Conservation (phyloP, 2,113 vertebrate species). For the Oncorhynchus keta region DNA sequence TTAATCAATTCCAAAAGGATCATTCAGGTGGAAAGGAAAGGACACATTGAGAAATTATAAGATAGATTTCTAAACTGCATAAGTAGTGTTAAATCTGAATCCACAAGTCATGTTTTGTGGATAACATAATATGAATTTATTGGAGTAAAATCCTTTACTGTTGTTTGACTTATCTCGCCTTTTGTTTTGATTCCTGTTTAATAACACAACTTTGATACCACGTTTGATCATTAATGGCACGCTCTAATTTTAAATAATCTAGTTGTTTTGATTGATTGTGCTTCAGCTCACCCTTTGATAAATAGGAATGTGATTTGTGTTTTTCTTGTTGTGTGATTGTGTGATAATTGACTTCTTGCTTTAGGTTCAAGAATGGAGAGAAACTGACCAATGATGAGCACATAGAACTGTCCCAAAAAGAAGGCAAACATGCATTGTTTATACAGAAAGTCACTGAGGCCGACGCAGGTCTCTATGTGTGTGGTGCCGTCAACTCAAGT, state of each 20-base stretch:
- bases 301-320: neutral
- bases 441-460: conserved; percentile 76
- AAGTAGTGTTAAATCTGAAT: neutral
- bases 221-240: neutral
- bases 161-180: neutral
- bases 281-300: conserved; percentile 4
- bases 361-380: conserved; percentile 86
- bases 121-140: neutral
- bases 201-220: neutral
- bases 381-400: conserved; percentile 77
- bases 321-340: conserved; percentile 36
- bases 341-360: conserved; percentile 81
- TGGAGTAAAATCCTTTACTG: neutral
- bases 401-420: conserved; percentile 80
- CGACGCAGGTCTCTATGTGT: conserved; percentile 81
- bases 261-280: neutral
- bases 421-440: conserved; percentile 79
- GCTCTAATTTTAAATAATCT: neutral
- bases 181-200: neutral
- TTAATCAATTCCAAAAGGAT: neutral
- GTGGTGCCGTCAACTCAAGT: conserved; percentile 67
- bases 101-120: neutral
- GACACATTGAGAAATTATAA: neutral
- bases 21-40: neutral
- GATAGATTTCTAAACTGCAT: neutral